These are phyloP conservation scores for Caenorhabditis latens DNA, from an alignment of 1,140 invertebrate genomes.

Conservation along the genomic window DNA sequence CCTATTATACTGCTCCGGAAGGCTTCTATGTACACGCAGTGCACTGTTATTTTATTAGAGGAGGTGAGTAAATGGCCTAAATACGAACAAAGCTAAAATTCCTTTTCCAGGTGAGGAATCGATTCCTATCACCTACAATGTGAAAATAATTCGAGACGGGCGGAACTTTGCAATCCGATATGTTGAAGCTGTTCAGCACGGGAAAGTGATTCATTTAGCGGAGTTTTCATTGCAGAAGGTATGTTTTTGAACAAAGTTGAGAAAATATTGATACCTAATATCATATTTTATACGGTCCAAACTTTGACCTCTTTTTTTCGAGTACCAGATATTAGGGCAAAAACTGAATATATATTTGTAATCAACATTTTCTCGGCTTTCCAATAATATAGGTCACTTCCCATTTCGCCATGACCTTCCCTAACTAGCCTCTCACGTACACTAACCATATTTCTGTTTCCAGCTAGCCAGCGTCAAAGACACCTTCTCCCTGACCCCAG, in stretches of 20 bases:
- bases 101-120: slow-evolving; percentile 60
- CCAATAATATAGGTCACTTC: too few relatives aligned
- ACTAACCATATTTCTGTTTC: not conserved
- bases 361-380: too few relatives aligned
- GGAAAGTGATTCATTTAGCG: slow-evolving; percentile 63
- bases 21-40: slow-evolving; percentile 65
- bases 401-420: too few relatives aligned
- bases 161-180: slow-evolving; percentile 64
- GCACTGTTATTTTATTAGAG: slow-evolving; percentile 66
- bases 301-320: too few relatives aligned
- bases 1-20: slow-evolving; percentile 62
- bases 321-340: too few relatives aligned
- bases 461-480: slow-evolving; percentile 53
- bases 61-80: slow-evolving; percentile 56
- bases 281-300: too few relatives aligned
- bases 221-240: slow-evolving; percentile 66
- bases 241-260: not conserved
- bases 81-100: not conserved
- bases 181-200: slow-evolving; percentile 64
- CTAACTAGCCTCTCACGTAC: too few relatives aligned
- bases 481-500: slow-evolving; percentile 55
- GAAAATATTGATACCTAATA: not conserved
- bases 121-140: slow-evolving; percentile 62
- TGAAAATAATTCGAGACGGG: slow-evolving; percentile 61
- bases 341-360: not conserved